Evolutionary conservation across 2,113 vertebrate genomes (phyloP).

Genomic region (Sakesphorus luctuosus): DNA sequence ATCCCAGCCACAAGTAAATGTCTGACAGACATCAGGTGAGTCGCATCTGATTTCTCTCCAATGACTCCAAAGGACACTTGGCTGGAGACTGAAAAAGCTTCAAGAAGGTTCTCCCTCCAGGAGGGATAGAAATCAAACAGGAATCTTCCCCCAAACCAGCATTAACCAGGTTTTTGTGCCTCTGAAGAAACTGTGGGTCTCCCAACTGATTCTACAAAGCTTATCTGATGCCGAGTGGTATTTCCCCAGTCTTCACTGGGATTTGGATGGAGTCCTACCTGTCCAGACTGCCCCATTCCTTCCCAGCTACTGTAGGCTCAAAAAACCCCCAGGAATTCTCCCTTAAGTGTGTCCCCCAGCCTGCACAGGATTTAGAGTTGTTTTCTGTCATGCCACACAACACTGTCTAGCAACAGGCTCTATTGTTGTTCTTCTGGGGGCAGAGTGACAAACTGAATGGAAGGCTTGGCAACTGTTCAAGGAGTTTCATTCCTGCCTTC

Average conservation of each 20-base stretch:
- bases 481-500: not conserved
- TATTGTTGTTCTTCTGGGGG: not conserved
- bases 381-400: not conserved
- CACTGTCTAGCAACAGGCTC: not conserved
- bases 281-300: not conserved
- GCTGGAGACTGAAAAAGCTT: not conserved
- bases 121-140: not conserved
- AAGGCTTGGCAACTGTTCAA: conserved; percentile 20
- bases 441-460: conserved; percentile 26
- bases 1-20: not conserved
- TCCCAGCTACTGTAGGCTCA: not conserved
- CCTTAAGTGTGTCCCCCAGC: not conserved
- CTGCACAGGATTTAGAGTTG: not conserved
- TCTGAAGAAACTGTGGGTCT: not conserved
- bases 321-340: not conserved
- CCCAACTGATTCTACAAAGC: not conserved
- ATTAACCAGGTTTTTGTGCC: not conserved
- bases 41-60: not conserved
- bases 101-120: not conserved
- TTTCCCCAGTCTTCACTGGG: not conserved
- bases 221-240: not conserved
- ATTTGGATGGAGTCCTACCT: not conserved
- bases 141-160: not conserved
- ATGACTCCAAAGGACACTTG: not conserved
- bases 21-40: not conserved